Percentiles rank a stretch among this genome's conserved stretches.
phyloP scores from a whole-genome alignment of 35 echinoderm and acorn worm species.

The Ophiothrix spiculata region DNA sequence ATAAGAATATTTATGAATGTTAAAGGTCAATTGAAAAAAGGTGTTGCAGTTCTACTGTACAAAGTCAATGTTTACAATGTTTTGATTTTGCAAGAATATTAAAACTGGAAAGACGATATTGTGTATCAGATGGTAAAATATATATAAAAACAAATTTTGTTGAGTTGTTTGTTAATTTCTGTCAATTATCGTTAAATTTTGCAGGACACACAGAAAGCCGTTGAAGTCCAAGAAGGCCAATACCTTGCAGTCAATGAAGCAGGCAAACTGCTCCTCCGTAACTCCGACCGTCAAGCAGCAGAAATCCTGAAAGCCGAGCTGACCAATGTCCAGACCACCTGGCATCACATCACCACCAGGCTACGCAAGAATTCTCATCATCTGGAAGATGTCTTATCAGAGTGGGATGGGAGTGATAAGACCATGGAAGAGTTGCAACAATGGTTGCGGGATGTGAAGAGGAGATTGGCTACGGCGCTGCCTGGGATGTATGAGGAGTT shows the following conservation, averaged over 20 bases:
- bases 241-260: conserved; percentile 82
- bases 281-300: conserved; percentile 60
- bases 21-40: too few species aligned
- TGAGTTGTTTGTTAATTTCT: too few species aligned
- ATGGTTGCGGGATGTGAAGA: conserved; percentile 66
- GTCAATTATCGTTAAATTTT: too few species aligned
- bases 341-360: conserved; percentile 69
- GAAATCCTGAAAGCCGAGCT: conserved; percentile 69
- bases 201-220: conserved; percentile 65
- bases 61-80: too few species aligned
- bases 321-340: conserved; percentile 68
- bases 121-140: too few species aligned
- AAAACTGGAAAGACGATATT: too few species aligned
- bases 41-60: too few species aligned
- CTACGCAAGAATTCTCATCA: conserved; percentile 48
- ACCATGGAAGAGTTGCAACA: conserved; percentile 65
- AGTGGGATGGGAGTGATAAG: conserved; percentile 77
- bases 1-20: too few species aligned
- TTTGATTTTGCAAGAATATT: too few species aligned
- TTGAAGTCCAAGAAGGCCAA: conserved; percentile 66
- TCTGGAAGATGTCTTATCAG: conserved; percentile 57
- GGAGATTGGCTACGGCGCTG: conserved; percentile 41
- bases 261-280: conserved; percentile 68
- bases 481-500: conserved; percentile 78
- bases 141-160: too few species aligned